Percentiles rank a stretch among this genome's conserved stretches.
phyloP scores from a whole-genome alignment of 2,888 invertebrate genomes.

The Nesidiocoris tenuis region DNA sequence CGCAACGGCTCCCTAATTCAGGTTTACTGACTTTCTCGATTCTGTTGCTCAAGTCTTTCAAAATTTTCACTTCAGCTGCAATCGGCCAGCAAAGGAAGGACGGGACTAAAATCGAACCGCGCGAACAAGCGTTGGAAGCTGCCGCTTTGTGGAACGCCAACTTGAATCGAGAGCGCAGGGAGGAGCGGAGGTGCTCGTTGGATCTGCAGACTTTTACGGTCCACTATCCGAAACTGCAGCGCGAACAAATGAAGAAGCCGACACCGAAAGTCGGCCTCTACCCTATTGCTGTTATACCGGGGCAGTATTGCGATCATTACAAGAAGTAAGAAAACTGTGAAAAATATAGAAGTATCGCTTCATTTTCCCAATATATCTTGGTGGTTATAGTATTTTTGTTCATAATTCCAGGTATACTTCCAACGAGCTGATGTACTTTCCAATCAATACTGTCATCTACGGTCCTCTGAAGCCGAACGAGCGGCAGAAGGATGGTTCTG shows the following conservation, averaged over 20 bases:
- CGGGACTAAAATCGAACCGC: constrained; percentile 48
- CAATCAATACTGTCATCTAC: constrained; percentile 84
- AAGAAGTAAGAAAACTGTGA: constrained; percentile 64
- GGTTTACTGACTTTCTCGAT: too few species aligned
- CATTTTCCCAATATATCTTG: too few species aligned
- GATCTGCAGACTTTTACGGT: constrained; percentile 90
- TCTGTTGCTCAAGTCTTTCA: too few species aligned
- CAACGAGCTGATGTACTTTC: constrained; percentile 86
- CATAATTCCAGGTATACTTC: constrained; percentile 65
- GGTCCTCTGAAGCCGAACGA: constrained; percentile 60
- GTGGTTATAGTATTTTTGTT: too few species aligned
- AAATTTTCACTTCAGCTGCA: constrained; percentile 23
- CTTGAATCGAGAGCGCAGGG: constrained; percentile 69
- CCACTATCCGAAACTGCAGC: constrained; percentile 66
- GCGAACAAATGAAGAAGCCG: constrained; percentile 56
- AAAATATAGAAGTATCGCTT: too few species aligned
- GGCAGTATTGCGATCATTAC: constrained; percentile 91
- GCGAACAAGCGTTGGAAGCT: constrained; percentile 69
- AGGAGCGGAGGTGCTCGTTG: constrained; percentile 77
- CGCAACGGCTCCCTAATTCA: too few species aligned
- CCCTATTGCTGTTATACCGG: constrained; percentile 91
- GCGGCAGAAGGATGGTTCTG: constrained; percentile 58
- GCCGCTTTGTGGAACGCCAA: constrained; percentile 86
- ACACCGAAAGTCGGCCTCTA: constrained; percentile 68
- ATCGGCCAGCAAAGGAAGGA: constrained; percentile 37